These are phyloP conservation scores for Xiphophorus hellerii DNA, from an alignment of 2,113 vertebrate species.

Conservation along the genomic window DNA sequence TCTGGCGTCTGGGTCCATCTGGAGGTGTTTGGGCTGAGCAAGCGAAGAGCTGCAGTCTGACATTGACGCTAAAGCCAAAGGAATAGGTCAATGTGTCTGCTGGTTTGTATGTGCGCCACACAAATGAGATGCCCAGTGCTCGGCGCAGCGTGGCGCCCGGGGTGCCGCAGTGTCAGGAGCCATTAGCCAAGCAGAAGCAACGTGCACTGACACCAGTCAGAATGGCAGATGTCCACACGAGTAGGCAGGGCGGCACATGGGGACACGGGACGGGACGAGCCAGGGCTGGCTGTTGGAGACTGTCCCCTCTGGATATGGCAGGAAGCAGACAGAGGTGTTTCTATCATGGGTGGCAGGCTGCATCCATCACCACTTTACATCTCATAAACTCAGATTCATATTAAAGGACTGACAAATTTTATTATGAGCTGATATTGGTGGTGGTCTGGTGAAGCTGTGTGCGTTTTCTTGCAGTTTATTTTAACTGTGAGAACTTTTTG, in stretches of 20 bases:
- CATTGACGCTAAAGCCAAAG: slow-evolving; percentile 80
- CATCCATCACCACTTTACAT: slow-evolving; percentile 28
- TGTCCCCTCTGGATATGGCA: slow-evolving; percentile 71
- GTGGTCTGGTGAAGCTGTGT: slow-evolving; percentile 20
- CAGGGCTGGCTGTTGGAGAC: slow-evolving; percentile 50
- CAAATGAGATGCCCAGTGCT: slow-evolving; percentile 73
- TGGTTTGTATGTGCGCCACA: slow-evolving; percentile 64
- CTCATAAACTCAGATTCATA: slow-evolving; percentile 42
- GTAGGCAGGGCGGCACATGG: slow-evolving; percentile 72
- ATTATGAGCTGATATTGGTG: slow-evolving; percentile 44
- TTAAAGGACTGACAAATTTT: slow-evolving; percentile 56
- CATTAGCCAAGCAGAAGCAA: slow-evolving; percentile 68
- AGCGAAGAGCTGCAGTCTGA: slow-evolving; percentile 58
- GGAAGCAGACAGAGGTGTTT: slow-evolving; percentile 65
- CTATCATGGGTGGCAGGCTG: slow-evolving; percentile 48
- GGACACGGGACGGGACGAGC: slow-evolving; percentile 57
- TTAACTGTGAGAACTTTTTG: neutral
- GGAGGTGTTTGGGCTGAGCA: slow-evolving; percentile 61
- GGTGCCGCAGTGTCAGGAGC: slow-evolving; percentile 68
- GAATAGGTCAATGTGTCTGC: slow-evolving; percentile 83
- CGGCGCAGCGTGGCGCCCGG: slow-evolving; percentile 42
- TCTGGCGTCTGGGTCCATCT: slow-evolving; percentile 61
- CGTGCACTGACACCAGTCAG: slow-evolving; percentile 75
- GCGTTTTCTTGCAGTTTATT: neutral
- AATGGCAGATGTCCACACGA: slow-evolving; percentile 81